Percentiles rank a stretch among this genome's conserved stretches.
Evolutionary conservation across 2,797 vertebrate genomes (phyloP).

Genomic region (Mustela erminea): DNA sequence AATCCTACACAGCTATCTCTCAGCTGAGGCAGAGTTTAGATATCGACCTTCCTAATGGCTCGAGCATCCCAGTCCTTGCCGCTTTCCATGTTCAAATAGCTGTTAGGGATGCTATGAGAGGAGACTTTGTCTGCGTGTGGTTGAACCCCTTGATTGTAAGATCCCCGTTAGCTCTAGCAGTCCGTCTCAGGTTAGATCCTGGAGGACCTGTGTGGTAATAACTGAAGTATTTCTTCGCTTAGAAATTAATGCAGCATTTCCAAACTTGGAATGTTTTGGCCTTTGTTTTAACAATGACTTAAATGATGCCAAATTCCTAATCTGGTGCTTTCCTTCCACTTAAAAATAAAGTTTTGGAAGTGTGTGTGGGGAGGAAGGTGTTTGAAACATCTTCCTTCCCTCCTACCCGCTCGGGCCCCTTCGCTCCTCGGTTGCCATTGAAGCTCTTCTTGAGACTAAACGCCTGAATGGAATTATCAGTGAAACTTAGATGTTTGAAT

Average conservation of each 20-base stretch:
- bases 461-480: not conserved
- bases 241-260: conserved; percentile 45
- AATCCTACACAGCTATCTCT: not conserved
- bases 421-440: not conserved
- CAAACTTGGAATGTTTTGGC: conserved; percentile 16
- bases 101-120: not conserved
- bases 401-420: not conserved
- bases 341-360: conserved; percentile 31
- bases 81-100: not conserved
- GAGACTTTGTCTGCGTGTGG: not conserved
- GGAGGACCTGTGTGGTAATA: not conserved
- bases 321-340: not conserved
- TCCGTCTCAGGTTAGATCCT: not conserved
- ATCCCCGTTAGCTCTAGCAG: not conserved
- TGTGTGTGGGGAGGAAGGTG: not conserved
- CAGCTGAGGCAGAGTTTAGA: not conserved
- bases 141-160: not conserved
- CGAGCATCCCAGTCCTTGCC: not conserved
- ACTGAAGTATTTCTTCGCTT: not conserved
- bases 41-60: not conserved
- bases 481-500: not conserved
- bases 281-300: conserved; percentile 34
- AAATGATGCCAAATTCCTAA: conserved; percentile 8
- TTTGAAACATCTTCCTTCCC: not conserved
- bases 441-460: not conserved